phyloP scores from a whole-genome alignment of 2,797 vertebrate genomes.

The Gallinago nigripennis region DNA sequence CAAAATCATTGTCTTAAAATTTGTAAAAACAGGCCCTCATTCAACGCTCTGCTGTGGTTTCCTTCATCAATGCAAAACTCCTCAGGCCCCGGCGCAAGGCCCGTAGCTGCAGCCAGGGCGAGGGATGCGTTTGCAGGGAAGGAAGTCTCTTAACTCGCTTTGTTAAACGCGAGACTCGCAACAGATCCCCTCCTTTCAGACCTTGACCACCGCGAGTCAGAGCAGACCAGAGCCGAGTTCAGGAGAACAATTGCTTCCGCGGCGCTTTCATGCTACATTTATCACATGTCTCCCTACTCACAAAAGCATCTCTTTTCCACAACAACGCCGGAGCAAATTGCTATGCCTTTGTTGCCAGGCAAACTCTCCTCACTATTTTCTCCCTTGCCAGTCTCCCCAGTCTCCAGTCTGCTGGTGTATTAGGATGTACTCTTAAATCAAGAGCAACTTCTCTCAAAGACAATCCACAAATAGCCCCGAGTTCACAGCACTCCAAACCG shows the following conservation, averaged over 20 bases:
- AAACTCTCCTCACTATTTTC: neutral
- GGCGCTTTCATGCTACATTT: neutral
- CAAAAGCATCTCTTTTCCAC: slow-evolving; percentile 42
- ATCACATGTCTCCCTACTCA: neutral
- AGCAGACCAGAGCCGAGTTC: slow-evolving; percentile 18
- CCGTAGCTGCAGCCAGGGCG: neutral
- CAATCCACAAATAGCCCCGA: neutral
- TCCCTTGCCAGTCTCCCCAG: slow-evolving; percentile 12
- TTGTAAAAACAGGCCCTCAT: neutral
- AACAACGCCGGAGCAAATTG: slow-evolving; percentile 15
- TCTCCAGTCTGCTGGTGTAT: neutral
- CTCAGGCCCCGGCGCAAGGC: neutral
- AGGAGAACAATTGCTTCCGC: neutral
- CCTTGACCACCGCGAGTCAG: neutral
- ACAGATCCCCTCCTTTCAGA: neutral
- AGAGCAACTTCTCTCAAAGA: slow-evolving; percentile 1
- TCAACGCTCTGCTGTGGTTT: neutral
- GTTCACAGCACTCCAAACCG: neutral
- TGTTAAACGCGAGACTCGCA: neutral
- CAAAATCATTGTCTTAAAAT: neutral
- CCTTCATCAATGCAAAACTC: neutral
- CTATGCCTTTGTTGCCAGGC: slow-evolving; percentile 27
- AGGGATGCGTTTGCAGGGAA: neutral
- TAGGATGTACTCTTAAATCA: slow-evolving; percentile 21
- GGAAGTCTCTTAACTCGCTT: neutral